Base-by-base conservation (phyloP, 2,888 invertebrate species). In the Acanthopleura granulata region DNA sequence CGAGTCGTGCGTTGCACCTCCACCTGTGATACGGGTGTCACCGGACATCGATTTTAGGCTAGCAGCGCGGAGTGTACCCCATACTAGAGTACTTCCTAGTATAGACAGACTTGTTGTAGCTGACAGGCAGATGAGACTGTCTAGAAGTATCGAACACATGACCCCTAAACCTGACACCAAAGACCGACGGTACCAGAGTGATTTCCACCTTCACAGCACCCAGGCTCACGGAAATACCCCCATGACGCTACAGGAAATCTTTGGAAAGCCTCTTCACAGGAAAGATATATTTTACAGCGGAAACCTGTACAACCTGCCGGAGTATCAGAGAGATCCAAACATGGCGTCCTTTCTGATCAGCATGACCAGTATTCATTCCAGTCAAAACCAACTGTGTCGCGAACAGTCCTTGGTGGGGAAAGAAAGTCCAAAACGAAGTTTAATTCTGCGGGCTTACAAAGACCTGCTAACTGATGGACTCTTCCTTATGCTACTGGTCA, bases 271-370 rank as follows among this genome's bases (percentile, higher is more conserved):
- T 22, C 94, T 97, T 93, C 93, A 94, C 85, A 93, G 95, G 76
- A 95, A 95, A 74, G 97, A 98, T 89, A 94, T 97, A 14, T 94
- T 98, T 84, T 97, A 97, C 89, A 95, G 95, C 88, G 96, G 96
- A 81, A 95, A 94, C 84, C 90, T 94, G 40, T 90, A 91, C 69
- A 93, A 92, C 82, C 89, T 93, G 72, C 89, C 90, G 18, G 85
- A 86, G 77, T 89, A 86, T 81, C 62, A 79, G 25, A 49, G 72
- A 22, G 76, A 61, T 49, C 74, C 75, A 49, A 77, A 75, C 51
- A 40, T 81, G 72, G 75, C 72, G 72, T 74, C 77, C 14, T 78
- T 77, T 27, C 49, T 78, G 50, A 73, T 75, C 4, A 73, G 61
- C 27, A 74, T 80, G 77, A 78, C 79, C 30, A 75, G 72, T n/a